Conservation (phyloP, 2,888 invertebrate genomes). For the Trachelus stipa region DNA sequence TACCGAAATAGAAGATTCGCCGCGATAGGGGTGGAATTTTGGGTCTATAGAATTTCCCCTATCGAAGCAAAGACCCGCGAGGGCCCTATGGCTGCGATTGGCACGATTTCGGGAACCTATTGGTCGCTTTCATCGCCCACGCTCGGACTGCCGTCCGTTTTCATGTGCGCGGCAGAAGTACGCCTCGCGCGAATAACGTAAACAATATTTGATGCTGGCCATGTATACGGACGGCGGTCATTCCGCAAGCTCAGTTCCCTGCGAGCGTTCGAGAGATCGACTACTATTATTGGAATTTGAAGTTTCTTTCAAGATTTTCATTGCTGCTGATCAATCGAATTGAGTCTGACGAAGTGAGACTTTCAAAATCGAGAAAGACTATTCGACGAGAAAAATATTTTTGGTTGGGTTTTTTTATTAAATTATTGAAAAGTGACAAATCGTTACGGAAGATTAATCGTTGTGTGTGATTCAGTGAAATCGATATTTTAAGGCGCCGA, state of each 20-base stretch:
- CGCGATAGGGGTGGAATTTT: background rate
- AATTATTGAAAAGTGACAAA: background rate
- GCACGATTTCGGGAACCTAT: background rate
- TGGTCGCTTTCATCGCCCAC: background rate
- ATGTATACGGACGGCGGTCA: conserved; percentile 14
- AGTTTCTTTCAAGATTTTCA: background rate
- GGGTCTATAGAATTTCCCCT: background rate
- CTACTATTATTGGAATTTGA: background rate
- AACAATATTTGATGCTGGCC: conserved; percentile 12
- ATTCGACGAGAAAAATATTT: background rate
- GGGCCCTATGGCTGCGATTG: background rate
- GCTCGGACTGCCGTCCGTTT: background rate
- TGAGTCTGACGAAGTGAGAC: background rate
- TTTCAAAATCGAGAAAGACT: too few species aligned
- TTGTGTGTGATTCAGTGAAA: background rate
- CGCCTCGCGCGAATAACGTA: conserved; percentile 15
- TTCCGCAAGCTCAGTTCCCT: conserved; percentile 15
- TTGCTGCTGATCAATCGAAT: background rate
- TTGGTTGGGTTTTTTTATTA: background rate
- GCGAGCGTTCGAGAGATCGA: conserved; percentile 5
- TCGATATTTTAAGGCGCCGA: background rate
- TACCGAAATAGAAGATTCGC: background rate
- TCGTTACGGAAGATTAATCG: background rate
- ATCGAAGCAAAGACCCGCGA: background rate
- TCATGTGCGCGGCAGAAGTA: conserved; percentile 5